phyloP scores from a whole-genome alignment of 2,797 vertebrate species.

The Sebastes umbrosus region DNA sequence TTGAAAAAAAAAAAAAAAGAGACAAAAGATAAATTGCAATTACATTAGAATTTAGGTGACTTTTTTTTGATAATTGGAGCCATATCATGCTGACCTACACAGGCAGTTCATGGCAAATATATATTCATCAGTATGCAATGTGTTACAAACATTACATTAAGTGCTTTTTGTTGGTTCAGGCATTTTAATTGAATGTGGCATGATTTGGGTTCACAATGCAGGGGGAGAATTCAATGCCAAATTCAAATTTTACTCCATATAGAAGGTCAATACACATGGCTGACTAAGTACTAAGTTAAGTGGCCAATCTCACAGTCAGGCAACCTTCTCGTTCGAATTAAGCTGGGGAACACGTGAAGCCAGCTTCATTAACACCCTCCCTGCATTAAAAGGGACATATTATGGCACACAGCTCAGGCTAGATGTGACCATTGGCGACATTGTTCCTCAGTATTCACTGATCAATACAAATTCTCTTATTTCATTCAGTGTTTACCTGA shows the following conservation, averaged over 20 bases:
- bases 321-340: slow-evolving; percentile 22
- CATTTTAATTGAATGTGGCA: slow-evolving; percentile 62
- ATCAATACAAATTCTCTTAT: slow-evolving; percentile 59
- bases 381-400: slow-evolving; percentile 47
- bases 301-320: slow-evolving; percentile 45
- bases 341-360: slow-evolving; percentile 54
- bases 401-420: slow-evolving; percentile 69
- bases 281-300: slow-evolving; percentile 32
- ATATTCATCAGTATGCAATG: slow-evolving; percentile 71
- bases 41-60: slow-evolving; percentile 78
- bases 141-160: slow-evolving; percentile 73
- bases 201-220: slow-evolving; percentile 66
- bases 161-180: slow-evolving; percentile 78
- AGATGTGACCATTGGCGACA: slow-evolving; percentile 55
- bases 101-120: slow-evolving; percentile 72
- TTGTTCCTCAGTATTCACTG: slow-evolving; percentile 54
- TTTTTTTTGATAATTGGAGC: slow-evolving; percentile 66
- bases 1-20: slow-evolving; percentile 65
- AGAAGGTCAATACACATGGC: slow-evolving; percentile 31
- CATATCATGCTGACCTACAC: slow-evolving; percentile 66
- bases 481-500: slow-evolving; percentile 80
- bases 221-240: slow-evolving; percentile 56
- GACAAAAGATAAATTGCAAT: slow-evolving; percentile 74
- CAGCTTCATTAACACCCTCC: slow-evolving; percentile 42
- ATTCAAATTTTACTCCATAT: slow-evolving; percentile 45